Percentiles rank a stretch among this genome's conserved stretches.
Conservation (phyloP, 2,797 vertebrate genomes). For the Sorex maritimensis region DNA sequence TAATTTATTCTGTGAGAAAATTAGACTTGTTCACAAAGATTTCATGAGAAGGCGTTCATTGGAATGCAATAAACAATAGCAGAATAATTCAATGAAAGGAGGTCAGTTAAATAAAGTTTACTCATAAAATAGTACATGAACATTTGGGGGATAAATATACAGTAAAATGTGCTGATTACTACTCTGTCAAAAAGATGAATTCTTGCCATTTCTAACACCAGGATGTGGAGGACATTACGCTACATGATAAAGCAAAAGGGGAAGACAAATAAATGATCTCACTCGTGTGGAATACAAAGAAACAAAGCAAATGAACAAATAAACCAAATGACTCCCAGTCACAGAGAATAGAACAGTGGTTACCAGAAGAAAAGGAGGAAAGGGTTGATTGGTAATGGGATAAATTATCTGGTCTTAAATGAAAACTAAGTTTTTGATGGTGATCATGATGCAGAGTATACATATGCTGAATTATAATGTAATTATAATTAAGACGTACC, state of each 20-base stretch:
- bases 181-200: neutral
- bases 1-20: slow-evolving; percentile 18
- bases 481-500: no score
- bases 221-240: neutral
- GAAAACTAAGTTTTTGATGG: neutral
- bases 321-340: neutral
- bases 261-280: neutral
- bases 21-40: slow-evolving; percentile 7
- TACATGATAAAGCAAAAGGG: neutral
- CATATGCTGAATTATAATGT: neutral
- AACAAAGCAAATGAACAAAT: neutral
- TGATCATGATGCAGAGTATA: neutral
- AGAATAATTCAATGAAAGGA: neutral
- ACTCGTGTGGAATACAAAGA: neutral
- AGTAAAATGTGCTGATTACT: neutral
- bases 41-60: neutral
- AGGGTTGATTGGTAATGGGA: neutral
- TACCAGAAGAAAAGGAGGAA: neutral
- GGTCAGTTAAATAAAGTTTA: neutral
- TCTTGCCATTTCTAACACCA: neutral
- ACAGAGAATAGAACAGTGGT: neutral
- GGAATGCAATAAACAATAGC: neutral
- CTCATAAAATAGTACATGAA: neutral
- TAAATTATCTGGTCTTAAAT: neutral
- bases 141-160: neutral